Conservation (phyloP, 2,113 vertebrate species). For the Oreochromis spilurus region DNA sequence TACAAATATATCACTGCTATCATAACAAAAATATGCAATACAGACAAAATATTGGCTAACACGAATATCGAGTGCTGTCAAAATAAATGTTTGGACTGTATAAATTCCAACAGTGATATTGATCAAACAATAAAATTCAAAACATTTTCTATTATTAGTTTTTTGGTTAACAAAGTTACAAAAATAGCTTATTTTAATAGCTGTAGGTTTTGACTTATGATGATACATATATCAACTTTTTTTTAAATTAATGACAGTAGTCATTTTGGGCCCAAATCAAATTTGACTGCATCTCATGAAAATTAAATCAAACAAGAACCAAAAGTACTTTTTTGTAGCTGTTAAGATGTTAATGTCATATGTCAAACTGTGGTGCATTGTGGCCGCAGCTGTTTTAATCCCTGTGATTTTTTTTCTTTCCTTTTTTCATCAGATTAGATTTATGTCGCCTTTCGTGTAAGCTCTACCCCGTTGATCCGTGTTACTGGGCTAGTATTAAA, state of each 20-base stretch:
- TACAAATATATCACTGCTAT: background rate
- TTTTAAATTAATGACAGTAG: background rate
- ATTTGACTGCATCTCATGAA: background rate
- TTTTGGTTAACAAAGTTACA: background rate
- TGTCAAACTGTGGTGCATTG: background rate
- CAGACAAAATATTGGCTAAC: background rate
- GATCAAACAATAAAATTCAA: background rate
- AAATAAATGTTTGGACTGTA: background rate
- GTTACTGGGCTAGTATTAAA: background rate
- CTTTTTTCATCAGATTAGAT: background rate
- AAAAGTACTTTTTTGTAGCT: accelerated
- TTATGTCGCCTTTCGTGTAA: background rate
- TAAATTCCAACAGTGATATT: background rate
- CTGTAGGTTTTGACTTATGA: background rate
- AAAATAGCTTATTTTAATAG: background rate
- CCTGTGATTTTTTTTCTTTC: background rate
- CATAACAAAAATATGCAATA: accelerated
- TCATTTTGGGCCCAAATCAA: background rate
- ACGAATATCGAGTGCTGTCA: background rate
- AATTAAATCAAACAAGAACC: background rate
- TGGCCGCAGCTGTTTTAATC: background rate
- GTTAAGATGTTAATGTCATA: background rate
- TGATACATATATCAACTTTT: background rate
- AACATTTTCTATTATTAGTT: background rate
- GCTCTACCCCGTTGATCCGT: background rate